Percentiles rank a stretch among this genome's conserved stretches.
Conservation (phyloP, 2,888 invertebrate species). For the Branchipolynoe longqiensis region DNA sequence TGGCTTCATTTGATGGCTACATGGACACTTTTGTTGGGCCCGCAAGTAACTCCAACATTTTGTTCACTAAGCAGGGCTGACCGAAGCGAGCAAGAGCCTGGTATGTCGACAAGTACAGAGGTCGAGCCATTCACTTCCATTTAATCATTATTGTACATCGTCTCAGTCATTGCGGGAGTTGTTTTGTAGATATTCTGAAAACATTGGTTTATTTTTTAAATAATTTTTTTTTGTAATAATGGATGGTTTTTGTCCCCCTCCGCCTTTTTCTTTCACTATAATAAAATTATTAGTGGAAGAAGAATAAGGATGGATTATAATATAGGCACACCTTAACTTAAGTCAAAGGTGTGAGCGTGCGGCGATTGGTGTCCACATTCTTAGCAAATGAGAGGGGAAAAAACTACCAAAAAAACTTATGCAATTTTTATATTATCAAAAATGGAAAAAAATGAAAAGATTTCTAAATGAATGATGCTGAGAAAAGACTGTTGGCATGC, state of each 20-base stretch:
- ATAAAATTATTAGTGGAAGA: neutral
- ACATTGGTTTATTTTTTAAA: constrained; percentile 1
- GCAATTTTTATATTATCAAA: constrained; percentile 51
- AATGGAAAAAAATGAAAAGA: too few species aligned
- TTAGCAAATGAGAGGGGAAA: constrained; percentile 57
- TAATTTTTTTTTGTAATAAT: neutral
- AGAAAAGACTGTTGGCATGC: constrained; percentile 31
- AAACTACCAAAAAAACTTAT: too few species aligned
- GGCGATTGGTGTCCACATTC: constrained; percentile 35
- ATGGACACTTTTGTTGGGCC: constrained; percentile 45
- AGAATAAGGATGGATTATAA: neutral
- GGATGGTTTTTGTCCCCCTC: too few species aligned
- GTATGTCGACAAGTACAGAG: constrained; percentile 35
- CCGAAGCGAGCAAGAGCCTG: constrained; percentile 21
- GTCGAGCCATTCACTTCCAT: constrained; percentile 52
- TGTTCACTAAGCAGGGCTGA: constrained; percentile 23
- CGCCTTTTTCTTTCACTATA: too few species aligned
- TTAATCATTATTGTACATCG: constrained; percentile 38
- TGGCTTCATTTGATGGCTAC: constrained; percentile 55
- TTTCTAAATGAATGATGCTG: constrained; percentile 41
- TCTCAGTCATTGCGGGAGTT: constrained; percentile 50
- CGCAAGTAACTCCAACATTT: constrained; percentile 32
- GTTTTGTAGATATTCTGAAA: constrained; percentile 29
- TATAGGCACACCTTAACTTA: neutral
- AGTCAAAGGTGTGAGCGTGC: constrained; percentile 1